A percentile compares a stretch with the other conserved stretches of the same genome.
Evolutionary conservation across 2,113 vertebrate genomes (phyloP).

Genomic region (Morone chrysops): DNA sequence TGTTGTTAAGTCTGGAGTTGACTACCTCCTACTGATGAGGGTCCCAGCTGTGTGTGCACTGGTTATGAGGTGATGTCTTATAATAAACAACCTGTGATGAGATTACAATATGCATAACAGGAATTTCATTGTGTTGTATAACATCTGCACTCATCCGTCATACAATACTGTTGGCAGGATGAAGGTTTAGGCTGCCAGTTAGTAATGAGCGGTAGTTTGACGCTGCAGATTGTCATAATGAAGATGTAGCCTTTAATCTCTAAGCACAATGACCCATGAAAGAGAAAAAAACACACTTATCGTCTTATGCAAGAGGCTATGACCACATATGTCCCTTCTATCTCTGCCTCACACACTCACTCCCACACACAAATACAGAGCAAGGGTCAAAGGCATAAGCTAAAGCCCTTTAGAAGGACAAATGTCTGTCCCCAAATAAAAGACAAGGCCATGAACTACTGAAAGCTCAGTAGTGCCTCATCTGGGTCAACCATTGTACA

Average conservation of each 20-base stretch:
- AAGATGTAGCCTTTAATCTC: constrained; percentile 48
- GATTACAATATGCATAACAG: constrained; percentile 48
- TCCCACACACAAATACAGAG: constrained; percentile 45
- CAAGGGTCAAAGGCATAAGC: constrained; percentile 59
- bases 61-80: constrained; percentile 33
- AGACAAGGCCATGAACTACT: constrained; percentile 22
- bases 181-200: constrained; percentile 39
- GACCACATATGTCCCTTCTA: constrained; percentile 33
- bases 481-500: constrained; percentile 60
- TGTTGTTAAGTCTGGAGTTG: constrained; percentile 5
- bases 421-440: constrained; percentile 50
- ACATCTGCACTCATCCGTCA: constrained; percentile 54
- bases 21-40: constrained; percentile 23
- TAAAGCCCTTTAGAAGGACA: constrained; percentile 58
- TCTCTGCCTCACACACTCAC: constrained; percentile 34
- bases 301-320: constrained; percentile 63
- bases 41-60: constrained; percentile 36
- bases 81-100: constrained; percentile 49
- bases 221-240: constrained; percentile 53
- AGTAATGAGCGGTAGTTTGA: constrained; percentile 38
- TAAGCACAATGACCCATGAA: constrained; percentile 54
- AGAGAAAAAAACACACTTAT: constrained; percentile 27
- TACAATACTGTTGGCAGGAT: constrained; percentile 26
- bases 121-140: constrained; percentile 63
- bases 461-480: constrained; percentile 23